A percentile compares a stretch with the other conserved stretches of the same genome.
Conservation (phyloP, 2,113 vertebrate genomes). For the Lepus americanus region DNA sequence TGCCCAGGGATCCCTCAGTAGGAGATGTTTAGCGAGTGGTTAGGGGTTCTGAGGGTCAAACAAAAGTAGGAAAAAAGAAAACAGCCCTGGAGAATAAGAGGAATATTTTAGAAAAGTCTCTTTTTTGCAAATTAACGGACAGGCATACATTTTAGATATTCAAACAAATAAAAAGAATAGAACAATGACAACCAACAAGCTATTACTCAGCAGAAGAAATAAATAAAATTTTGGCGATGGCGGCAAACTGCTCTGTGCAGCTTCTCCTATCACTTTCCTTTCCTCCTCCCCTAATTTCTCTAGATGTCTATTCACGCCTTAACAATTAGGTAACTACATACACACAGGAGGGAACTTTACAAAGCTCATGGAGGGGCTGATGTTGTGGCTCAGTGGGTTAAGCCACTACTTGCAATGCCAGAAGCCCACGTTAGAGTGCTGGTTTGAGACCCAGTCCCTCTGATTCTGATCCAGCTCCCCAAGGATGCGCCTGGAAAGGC, state of each 20-base stretch:
- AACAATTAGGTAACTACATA: not conserved
- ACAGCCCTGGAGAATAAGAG: not conserved
- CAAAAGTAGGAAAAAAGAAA: not conserved
- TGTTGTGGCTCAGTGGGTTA: too few relatives aligned
- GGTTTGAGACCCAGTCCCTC: too few relatives aligned
- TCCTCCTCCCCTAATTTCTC: not conserved
- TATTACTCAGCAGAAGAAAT: not conserved
- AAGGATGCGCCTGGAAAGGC: too few relatives aligned
- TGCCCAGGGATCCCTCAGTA: not conserved
- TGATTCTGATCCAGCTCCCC: too few relatives aligned
- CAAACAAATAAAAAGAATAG: not conserved
- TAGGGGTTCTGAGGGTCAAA: not conserved
- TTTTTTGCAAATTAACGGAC: constrained; percentile 2
- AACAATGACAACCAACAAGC: not conserved
- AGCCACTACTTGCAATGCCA: too few relatives aligned
- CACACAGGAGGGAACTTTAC: too few relatives aligned
- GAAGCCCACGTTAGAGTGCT: too few relatives aligned
- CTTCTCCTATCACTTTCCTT: not conserved
- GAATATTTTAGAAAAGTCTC: not conserved
- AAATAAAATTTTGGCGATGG: not conserved
- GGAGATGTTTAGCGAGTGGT: not conserved
- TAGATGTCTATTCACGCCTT: not conserved
- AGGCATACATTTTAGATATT: not conserved
- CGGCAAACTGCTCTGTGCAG: not conserved
- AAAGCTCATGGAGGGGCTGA: too few relatives aligned